Percentiles rank a stretch among this genome's conserved stretches.
phyloP scores from a whole-genome alignment of 2,888 invertebrate species.

The Phoenoteleia sp. region DNA sequence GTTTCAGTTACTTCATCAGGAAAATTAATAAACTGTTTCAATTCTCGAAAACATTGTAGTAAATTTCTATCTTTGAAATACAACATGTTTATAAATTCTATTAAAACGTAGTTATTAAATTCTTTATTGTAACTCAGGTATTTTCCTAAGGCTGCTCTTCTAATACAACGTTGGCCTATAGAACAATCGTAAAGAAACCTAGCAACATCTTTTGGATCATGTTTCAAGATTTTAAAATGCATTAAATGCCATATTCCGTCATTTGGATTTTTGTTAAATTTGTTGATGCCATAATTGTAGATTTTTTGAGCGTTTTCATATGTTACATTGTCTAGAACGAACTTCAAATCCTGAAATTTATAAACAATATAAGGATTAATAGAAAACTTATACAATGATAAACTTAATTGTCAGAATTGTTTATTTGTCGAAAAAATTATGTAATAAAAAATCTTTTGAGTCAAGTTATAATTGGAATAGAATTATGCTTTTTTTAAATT shows the following conservation, averaged over 20 bases:
- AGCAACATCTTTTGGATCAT: not conserved
- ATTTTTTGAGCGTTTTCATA: no score
- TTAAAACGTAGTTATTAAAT: not conserved
- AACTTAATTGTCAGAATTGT: no score
- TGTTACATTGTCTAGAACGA: no score
- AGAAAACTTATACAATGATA: no score
- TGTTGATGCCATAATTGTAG: constrained; percentile 9
- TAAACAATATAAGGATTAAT: no score
- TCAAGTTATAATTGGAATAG: no score
- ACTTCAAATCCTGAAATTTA: no score
- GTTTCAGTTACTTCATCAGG: not conserved
- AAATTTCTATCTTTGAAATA: not conserved
- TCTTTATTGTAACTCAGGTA: not conserved
- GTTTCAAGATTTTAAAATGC: not conserved
- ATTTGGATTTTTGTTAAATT: constrained; percentile 1
- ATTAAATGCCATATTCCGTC: constrained; percentile 2
- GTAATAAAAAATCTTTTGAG: no score
- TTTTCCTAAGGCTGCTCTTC: not conserved
- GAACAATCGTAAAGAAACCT: not conserved
- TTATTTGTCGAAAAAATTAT: no score
- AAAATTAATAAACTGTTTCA: not conserved
- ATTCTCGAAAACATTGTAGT: not conserved
- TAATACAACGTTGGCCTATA: not conserved
- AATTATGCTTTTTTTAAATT: no score
- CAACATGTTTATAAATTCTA: not conserved